Percentiles rank a stretch among this genome's conserved stretches.
Conservation (phyloP, 1,140 invertebrate species). For the Philopotamus ludificatus region DNA sequence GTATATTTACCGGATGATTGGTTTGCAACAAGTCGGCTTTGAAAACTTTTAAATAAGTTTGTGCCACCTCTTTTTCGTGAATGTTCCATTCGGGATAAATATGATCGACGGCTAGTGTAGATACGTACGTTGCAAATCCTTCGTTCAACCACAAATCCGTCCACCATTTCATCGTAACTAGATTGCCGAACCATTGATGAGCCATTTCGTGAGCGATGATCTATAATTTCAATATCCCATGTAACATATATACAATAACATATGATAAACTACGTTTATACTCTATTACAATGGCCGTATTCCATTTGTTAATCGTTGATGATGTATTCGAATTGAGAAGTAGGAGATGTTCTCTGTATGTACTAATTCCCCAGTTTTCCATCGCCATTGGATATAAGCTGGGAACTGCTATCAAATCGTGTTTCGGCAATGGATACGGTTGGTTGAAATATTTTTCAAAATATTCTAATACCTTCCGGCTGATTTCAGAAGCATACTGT, state of each 20-base stretch:
- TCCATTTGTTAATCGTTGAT: conserved; percentile 60
- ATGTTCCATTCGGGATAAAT: conserved; percentile 66
- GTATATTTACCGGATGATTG: conserved; percentile 58
- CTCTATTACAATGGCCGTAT: conserved; percentile 60
- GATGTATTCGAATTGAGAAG: conserved; percentile 68
- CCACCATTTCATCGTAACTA: conserved; percentile 82
- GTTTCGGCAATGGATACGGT: conserved; percentile 55
- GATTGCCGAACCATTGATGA: conserved; percentile 79
- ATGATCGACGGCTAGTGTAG: conserved; percentile 60
- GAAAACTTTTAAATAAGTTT: conserved; percentile 58
- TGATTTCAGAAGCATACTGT: conserved; percentile 63
- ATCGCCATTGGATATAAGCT: conserved; percentile 76
- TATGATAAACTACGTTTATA: too few species aligned
- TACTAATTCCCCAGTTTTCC: conserved; percentile 74
- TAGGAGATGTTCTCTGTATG: conserved; percentile 65
- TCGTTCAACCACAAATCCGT: conserved; percentile 85
- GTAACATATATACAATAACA: background rate
- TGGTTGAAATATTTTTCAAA: conserved; percentile 60
- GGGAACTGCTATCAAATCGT: conserved; percentile 71
- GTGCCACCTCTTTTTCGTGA: conserved; percentile 63
- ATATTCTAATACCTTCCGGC: conserved; percentile 69
- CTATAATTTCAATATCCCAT: conserved; percentile 37
- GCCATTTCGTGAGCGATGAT: conserved; percentile 80
- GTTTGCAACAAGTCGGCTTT: conserved; percentile 58
- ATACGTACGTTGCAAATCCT: conserved; percentile 79